Base-by-base conservation (phyloP, 2,888 invertebrate species). In the Neuroscelio doddi region DNA sequence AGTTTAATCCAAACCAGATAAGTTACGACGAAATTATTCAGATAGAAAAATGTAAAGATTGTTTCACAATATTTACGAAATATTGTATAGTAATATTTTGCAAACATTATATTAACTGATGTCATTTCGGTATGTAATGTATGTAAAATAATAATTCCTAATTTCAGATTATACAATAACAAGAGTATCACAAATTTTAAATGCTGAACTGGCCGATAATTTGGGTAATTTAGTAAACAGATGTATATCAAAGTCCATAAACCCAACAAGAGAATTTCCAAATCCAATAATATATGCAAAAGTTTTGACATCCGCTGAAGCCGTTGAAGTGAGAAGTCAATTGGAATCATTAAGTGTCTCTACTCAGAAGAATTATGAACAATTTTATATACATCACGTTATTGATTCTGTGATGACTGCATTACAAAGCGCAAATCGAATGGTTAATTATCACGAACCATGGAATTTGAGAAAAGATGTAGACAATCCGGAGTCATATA, bases 191-290 rank as follows among this genome's bases (percentile, higher is more conserved):
- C 89, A 92, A 72, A 88, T 92, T 51, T 86, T 95, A 14, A 98
- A 98, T 86, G 88, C 93, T 0, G 97, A 98, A 82, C 86, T 98
- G 56, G 97, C 96, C 1, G 94, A 97, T 83, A 95, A 94, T 0
- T 85, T 97, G 12, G 98, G 97, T 16, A 98, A 98, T 88, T 88
- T 98, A 47, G 87, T 95, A 61, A 92, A 90, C 52, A 90, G 98
- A 12, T 93, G 93, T 78, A 90, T 92, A 68, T 93, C 93, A 12
- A 86, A 86, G 62, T 86, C 90, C 2, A 86, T 98, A 50, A 98
- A 98, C 89, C 92, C 92, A n/a, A 84, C 87, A 7, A 91, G 90
- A 77, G 87, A 90, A 78, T 91, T 93, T 85, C 95, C 96, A 34
- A 86, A 88, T 73, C 80, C 82, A 16, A 80, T 80, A n/a, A 86